Base-by-base conservation (phyloP, 2,888 invertebrate species). In the Melitaea athalia region DNA sequence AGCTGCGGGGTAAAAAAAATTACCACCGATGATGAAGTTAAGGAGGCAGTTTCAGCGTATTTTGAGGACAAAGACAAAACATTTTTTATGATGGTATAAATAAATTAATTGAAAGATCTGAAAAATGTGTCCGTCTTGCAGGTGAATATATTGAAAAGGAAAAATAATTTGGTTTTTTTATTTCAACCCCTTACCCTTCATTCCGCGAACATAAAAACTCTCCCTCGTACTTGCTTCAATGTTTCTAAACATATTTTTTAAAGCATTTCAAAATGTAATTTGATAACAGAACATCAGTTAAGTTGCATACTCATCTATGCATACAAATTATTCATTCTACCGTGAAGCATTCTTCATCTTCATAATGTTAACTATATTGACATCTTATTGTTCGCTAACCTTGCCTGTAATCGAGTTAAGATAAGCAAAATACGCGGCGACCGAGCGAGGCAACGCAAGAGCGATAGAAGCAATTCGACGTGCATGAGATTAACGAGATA, bases 401-500 rank as follows among this genome's bases (percentile, higher is more conserved):
- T 87, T 88, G 86, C 74, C 72, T 72, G 74, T 78, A 78, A 77
- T 76, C 73, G 73, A 76, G 75, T 74, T 64, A 79, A 75, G 87
- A 88, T 88, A 87, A 87, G 79, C 81, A 71, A 76, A 78, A 79
- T 75, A 80, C 84, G 80, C 79, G 80, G 68, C 72, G 68, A 72
- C 14, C 43, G 53, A 49, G 59, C 64, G 53, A 66, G 59, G 66
- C 67, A 70, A 68, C 64, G 69, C 62, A 55, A 67, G 43, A 80
- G 74, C 77, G 71, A 72, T 72, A 70, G 31, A 67, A 61, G 59
- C 57, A 62, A 67, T 59, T 50, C 59, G 50, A 24, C 78, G 81
- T 86, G 85, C 85, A 88, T 84, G 79, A 82, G 81, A 85, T 85
- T 81, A 83, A 78, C 76, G 74, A 79, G 85, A 87, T 86, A 85